Evolutionary conservation across 1,140 invertebrate species (phyloP), one percentile per base, ranked within the genome.

Genomic region (Caenorhabditis briggsae): DNA sequence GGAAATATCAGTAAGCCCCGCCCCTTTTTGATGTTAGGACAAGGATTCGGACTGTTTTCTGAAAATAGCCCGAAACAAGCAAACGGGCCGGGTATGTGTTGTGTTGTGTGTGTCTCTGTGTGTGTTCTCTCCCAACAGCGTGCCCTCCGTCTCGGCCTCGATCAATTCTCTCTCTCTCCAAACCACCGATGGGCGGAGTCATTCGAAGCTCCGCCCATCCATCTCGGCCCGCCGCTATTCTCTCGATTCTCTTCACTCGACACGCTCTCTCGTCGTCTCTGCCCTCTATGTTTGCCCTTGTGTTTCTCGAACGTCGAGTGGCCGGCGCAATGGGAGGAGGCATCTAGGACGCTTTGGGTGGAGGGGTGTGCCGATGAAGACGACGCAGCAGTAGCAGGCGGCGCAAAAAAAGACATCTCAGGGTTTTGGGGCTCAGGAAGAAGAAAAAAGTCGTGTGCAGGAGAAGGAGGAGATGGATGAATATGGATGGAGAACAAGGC

Each of bases 71-170:
- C 70, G 25, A 78, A 78, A 78, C 70, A 78, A 53, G 70, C 33
- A 78, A 78, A 78, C 70, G 70, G 70, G 70, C 70, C 70, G 70
- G 46, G 70, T 78, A 78, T 78, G 46, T 78, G 33, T 33, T 33
- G 70, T 74, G 65, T 74, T 74, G 41, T 74, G 41, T 50, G 46
- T 78, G 46, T 78, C 46, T 78, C 70, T 78, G 46, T 78, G 70
- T 78, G 70, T 78, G 70, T 78, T 78, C 70, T 78, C 70, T 78
- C 46, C 70, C 70, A 78, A 78, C 70, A 78, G 70, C 70, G 70
- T 78, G 70, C 70, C 70, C 70, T 78, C 70, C 70, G 70, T 78
- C 70, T 78, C 70, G 70, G 70, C 70, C 70, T 78, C 70, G 70
- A 78, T 78, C 70, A 78, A 78, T 78, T 78, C 70, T 78, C 33